Percentiles rank a stretch among this genome's conserved stretches.
These are phyloP conservation scores for Limnephilus rhombicus DNA, from an alignment of 2,888 invertebrate species.

Conservation along the genomic window DNA sequence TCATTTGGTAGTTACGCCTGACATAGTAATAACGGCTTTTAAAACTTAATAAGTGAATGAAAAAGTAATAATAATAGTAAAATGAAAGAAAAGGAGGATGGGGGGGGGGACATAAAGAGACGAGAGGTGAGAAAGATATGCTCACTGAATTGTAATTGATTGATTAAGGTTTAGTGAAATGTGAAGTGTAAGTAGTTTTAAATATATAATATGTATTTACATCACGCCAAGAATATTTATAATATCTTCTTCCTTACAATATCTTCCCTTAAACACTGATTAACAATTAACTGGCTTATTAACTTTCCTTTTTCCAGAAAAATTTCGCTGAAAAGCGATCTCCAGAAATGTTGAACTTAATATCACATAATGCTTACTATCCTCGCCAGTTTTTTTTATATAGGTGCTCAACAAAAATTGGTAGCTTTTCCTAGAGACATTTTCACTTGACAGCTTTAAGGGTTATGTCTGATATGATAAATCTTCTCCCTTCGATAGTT, in stretches of 20 bases:
- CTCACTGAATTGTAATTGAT: no score
- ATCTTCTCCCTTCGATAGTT: neutral
- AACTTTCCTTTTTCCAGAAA: neutral
- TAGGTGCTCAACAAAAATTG: neutral
- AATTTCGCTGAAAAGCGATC: neutral
- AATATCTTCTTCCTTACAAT: neutral
- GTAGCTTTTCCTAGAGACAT: neutral
- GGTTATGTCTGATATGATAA: constrained; percentile 35
- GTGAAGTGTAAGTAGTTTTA: no score
- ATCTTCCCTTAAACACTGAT: neutral
- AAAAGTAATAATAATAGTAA: no score
- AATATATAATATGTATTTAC: no score
- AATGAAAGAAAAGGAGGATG: no score
- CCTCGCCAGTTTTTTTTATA: neutral
- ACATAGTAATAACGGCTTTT: no score
- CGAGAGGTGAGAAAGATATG: no score
- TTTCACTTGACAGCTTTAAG: constrained; percentile 17
- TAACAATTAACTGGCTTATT: neutral
- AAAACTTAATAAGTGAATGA: no score
- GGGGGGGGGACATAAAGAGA: no score
- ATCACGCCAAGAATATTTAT: no score
- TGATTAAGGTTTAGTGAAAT: no score
- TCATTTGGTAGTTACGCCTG: no score
- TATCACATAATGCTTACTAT: neutral
- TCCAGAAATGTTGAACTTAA: neutral